phyloP scores from a whole-genome alignment of 2,797 vertebrate genomes.

The Danio choprae region DNA sequence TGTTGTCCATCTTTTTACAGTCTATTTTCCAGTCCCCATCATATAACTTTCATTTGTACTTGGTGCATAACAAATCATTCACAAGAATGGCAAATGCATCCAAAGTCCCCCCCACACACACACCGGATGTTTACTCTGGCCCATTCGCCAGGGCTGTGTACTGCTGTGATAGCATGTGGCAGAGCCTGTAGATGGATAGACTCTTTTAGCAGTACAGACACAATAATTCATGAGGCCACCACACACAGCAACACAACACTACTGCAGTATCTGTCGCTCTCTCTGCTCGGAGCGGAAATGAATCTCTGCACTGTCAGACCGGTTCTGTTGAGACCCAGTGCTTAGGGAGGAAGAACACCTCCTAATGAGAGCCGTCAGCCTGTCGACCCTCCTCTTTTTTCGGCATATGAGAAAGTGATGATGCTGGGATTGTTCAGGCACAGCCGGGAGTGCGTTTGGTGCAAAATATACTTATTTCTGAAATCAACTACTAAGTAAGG shows the following conservation, averaged over 20 bases:
- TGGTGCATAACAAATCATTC: constrained; percentile 32
- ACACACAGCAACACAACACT: constrained; percentile 49
- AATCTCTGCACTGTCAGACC: constrained; percentile 52
- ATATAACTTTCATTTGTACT: constrained; percentile 32
- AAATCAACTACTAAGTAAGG: neutral
- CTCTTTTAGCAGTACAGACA: constrained; percentile 64
- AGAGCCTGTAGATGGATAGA: constrained; percentile 67
- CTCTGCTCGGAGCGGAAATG: constrained; percentile 56
- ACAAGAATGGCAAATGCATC: constrained; percentile 24
- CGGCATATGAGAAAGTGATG: constrained; percentile 48
- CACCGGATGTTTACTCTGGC: constrained; percentile 41
- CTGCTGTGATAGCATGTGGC: constrained; percentile 61
- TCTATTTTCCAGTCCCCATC: neutral
- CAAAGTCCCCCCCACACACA: constrained; percentile 26
- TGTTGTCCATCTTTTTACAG: neutral
- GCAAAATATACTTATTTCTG: neutral
- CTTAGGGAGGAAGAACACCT: constrained; percentile 50
- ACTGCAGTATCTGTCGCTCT: constrained; percentile 63
- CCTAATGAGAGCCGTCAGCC: constrained; percentile 55
- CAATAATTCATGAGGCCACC: constrained; percentile 64
- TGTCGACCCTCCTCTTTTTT: constrained; percentile 11
- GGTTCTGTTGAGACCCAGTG: constrained; percentile 46
- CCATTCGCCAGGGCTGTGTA: constrained; percentile 44
- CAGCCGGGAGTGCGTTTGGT: neutral
- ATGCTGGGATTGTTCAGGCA: constrained; percentile 23